phyloP scores from a whole-genome alignment of 2,113 vertebrate species.

The Fulica atra region DNA sequence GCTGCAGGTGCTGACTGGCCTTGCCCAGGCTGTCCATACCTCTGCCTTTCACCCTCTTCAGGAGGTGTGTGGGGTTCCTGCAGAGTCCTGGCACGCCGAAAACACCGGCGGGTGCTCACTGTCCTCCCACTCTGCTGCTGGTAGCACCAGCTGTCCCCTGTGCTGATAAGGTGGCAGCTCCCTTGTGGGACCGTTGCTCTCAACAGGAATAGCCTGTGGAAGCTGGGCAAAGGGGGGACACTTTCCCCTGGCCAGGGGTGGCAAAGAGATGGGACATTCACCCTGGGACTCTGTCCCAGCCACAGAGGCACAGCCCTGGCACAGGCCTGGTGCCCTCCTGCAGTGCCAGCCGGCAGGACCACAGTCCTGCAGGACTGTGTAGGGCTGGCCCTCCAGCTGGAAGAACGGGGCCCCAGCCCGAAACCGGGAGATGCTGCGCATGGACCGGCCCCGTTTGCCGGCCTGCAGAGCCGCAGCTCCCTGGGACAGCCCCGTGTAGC shows the following conservation, averaged over 20 bases:
- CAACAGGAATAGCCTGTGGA: not conserved
- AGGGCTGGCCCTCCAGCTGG: not conserved
- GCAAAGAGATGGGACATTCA: not conserved
- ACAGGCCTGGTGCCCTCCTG: not conserved
- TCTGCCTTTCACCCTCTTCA: not conserved
- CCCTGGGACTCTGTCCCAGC: not conserved
- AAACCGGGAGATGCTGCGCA: rapidly evolving
- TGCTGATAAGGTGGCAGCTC: rapidly evolving
- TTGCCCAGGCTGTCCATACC: not conserved
- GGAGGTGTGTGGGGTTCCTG: not conserved
- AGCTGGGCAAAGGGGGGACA: not conserved
- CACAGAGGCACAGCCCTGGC: not conserved
- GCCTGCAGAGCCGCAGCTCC: not conserved
- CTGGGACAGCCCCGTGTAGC: rapidly evolving
- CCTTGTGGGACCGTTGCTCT: not conserved
- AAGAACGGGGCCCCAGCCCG: not conserved
- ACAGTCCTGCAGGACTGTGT: rapidly evolving
- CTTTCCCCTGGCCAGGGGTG: not conserved
- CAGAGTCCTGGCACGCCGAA: not conserved
- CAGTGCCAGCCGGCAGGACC: not conserved
- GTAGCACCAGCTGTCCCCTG: not conserved
- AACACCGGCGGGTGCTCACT: not conserved
- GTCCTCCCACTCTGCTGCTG: not conserved
- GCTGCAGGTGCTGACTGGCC: not conserved
- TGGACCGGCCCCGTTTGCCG: rapidly evolving